phyloP scores from a whole-genome alignment of 2,888 invertebrate genomes.

The Aspidiotus rigidus region DNA sequence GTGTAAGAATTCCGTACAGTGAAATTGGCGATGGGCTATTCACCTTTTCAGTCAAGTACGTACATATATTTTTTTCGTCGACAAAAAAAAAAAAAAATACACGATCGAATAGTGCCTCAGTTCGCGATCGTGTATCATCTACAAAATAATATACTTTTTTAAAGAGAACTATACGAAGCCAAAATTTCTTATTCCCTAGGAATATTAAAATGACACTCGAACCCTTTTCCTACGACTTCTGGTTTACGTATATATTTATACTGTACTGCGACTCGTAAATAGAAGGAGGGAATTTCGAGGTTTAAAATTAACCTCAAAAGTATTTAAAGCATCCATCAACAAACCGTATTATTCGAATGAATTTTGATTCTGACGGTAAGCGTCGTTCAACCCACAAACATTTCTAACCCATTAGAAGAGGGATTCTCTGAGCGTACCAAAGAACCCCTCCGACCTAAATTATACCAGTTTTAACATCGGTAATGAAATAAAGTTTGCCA shows the following conservation, averaged over 20 bases:
- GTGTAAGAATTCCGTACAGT: background rate
- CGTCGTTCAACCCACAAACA: slow-evolving; percentile 33
- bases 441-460: slow-evolving; percentile 20
- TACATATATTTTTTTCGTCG: background rate
- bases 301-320: slow-evolving; percentile 33
- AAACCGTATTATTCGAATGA: slow-evolving; percentile 33
- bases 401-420: slow-evolving; percentile 34
- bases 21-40: background rate
- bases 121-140: no score
- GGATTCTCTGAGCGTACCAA: slow-evolving; percentile 28
- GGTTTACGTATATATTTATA: slow-evolving; percentile 1
- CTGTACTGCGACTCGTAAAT: background rate
- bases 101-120: no score
- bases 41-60: background rate
- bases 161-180: slow-evolving; percentile 5
- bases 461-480: slow-evolving; percentile 34
- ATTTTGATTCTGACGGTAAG: slow-evolving; percentile 31
- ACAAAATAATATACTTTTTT: no score
- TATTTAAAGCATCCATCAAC: slow-evolving; percentile 34
- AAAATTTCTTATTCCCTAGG: slow-evolving; percentile 6
- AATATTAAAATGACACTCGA: slow-evolving; percentile 27
- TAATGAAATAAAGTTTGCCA: slow-evolving; percentile 34
- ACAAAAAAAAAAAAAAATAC: no score
- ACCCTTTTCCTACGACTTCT: slow-evolving; percentile 10
- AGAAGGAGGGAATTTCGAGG: slow-evolving; percentile 15